phyloP scores from a whole-genome alignment of 2,888 invertebrate genomes.

The Dione juno region DNA sequence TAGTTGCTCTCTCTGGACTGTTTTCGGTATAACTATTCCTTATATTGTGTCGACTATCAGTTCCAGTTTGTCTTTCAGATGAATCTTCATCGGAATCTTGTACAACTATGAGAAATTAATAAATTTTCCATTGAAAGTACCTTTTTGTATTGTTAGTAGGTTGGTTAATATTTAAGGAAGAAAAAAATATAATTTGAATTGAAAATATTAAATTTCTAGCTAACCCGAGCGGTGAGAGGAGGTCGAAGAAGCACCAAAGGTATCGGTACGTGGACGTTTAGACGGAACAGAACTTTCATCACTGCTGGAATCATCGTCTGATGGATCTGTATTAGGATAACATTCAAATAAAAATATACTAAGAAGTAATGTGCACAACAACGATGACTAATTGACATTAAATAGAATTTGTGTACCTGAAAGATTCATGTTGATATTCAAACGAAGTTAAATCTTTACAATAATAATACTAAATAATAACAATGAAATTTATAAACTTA shows the following conservation, averaged over 20 bases:
- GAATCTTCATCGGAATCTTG: conserved; percentile 74
- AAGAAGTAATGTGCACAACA: neutral
- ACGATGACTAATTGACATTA: neutral
- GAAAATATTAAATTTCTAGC: conserved; percentile 34
- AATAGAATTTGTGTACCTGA: conserved; percentile 51
- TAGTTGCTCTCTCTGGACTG: conserved; percentile 58
- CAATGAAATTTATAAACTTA: neutral
- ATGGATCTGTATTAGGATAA: conserved; percentile 29
- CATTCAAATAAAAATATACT: conserved; percentile 1
- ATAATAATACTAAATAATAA: neutral
- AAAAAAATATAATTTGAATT: neutral
- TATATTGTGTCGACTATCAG: conserved; percentile 53
- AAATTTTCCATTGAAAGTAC: neutral
- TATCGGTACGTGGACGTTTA: conserved; percentile 67
- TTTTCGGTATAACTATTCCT: conserved; percentile 55
- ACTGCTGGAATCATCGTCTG: conserved; percentile 72
- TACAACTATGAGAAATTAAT: conserved; percentile 49
- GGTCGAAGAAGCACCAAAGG: conserved; percentile 73
- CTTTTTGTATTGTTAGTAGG: neutral
- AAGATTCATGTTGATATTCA: conserved; percentile 52
- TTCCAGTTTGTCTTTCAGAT: conserved; percentile 55
- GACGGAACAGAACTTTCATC: conserved; percentile 64
- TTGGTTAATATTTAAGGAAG: neutral
- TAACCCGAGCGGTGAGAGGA: conserved; percentile 75
- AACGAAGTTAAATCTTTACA: neutral